Base-by-base conservation (phyloP, 2,888 invertebrate genomes). In the Pseudococcus longispinus region DNA sequence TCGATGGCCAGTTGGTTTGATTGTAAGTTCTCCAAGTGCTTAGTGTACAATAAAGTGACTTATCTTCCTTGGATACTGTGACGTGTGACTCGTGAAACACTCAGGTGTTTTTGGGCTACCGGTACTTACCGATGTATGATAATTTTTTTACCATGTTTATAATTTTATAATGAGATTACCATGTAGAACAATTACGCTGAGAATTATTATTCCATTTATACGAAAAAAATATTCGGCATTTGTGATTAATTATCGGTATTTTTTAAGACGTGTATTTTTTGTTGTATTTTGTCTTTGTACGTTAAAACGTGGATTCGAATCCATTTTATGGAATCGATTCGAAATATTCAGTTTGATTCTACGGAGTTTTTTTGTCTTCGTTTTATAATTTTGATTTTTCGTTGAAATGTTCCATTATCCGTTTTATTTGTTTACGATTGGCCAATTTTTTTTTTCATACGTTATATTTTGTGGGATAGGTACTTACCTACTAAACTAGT, bases 1-100 rank as follows among this genome's bases (percentile, higher is more conserved):
- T 83, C 5, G 87, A 87, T 29, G 87, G 87, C 51, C 87, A 87
- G 83, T 83, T 87, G 44, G 87, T 87, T 15, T 87, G 87, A 87
- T 70, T 83, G 83, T 87, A 82, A 60, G 23, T 18, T 85, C 37
- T 37, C 23, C n/a, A 32, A 37, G 37, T n/a, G 32, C 37, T 29
- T 29, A 20, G 26, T 80, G 23, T 13, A 23, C 2, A 20, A 60
- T 23, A 23, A 23, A 60, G 23, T 23, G 23, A 60, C 42, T 20
- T 6, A 20, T 80, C 32, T 32, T 74, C 13, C 29, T 74, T 74
- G 5, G 13, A 15, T 42, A 29, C 20, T 37, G 37, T 42, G 18
- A 15, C n/a, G 42, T 20, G 77, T 20, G 18, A 20, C 20, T 29
- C 2, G 6, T 20, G 4, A 11, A 60, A 80, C n/a, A 42, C 18